Conservation (phyloP, 1,140 invertebrate species). For the Solen grandis region DNA sequence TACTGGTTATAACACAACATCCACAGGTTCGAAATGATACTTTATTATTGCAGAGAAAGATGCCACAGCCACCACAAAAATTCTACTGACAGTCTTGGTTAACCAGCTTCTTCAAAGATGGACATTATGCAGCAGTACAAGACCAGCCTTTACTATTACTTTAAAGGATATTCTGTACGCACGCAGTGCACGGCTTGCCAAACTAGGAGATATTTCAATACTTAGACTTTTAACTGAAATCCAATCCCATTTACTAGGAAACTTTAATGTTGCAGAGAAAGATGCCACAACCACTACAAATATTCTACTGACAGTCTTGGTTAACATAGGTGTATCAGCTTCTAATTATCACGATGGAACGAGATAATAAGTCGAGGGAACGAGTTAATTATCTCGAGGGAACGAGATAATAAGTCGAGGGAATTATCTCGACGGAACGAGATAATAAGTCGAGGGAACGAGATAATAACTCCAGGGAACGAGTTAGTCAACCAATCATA, state of each 20-base stretch:
- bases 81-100: not conserved
- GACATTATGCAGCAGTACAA: constrained; percentile 17
- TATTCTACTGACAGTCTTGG: not conserved
- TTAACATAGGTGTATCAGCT: not conserved
- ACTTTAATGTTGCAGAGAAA: constrained; percentile 15
- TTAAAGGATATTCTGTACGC: constrained; percentile 13
- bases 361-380: no score
- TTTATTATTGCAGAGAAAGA: constrained; percentile 14
- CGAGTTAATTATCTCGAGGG: no score
- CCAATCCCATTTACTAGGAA: constrained; percentile 15
- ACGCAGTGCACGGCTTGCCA: not conserved
- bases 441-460: no score
- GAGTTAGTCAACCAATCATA: no score
- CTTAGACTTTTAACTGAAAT: no score
- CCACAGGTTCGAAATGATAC: no score
- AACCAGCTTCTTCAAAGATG: constrained; percentile 23
- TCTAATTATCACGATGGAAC: no score
- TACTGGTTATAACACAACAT: no score
- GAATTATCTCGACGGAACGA: no score
- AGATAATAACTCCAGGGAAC: no score
- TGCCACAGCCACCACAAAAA: not conserved
- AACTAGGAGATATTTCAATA: no score
- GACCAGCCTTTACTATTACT: constrained; percentile 37
- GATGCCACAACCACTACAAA: constrained; percentile 1
- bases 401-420: no score